Percentiles rank a stretch among this genome's conserved stretches.
Conservation (phyloP, 2,797 vertebrate species). For the Microhierax caerulescens region DNA sequence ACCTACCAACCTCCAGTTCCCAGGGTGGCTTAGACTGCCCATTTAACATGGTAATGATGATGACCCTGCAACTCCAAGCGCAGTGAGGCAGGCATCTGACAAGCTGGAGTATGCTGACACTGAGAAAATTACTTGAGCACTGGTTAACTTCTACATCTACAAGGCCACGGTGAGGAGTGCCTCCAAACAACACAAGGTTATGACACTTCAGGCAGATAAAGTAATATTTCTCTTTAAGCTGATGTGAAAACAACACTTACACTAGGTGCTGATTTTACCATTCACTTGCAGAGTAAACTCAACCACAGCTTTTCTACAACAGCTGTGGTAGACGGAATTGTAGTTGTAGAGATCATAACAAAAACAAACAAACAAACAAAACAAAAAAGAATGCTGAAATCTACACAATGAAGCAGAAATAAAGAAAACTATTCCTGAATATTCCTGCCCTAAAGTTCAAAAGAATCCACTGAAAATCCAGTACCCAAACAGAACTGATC, state of each 20-base stretch:
- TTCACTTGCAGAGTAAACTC: background rate
- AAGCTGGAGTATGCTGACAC: background rate
- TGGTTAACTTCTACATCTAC: background rate
- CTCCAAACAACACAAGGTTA: background rate
- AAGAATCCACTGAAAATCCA: background rate
- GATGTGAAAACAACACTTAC: background rate
- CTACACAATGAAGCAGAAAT: background rate
- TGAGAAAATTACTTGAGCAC: background rate
- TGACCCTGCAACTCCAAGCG: background rate
- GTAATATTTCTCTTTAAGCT: background rate
- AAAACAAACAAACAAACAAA: background rate
- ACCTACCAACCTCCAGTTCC: background rate
- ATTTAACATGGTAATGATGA: background rate
- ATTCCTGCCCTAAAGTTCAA: background rate
- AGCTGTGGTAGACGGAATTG: background rate
- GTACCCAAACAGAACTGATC: background rate
- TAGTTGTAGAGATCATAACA: background rate
- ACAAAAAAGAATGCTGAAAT: background rate
- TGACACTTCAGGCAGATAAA: background rate
- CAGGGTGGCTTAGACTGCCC: background rate
- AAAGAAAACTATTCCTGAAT: background rate
- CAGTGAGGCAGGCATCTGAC: background rate
- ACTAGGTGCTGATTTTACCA: rapidly evolving
- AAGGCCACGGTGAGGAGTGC: background rate
- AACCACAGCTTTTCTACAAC: background rate